phyloP scores from a whole-genome alignment of 2,113 vertebrate species.

The Cyphomyrus plagiostoma region DNA sequence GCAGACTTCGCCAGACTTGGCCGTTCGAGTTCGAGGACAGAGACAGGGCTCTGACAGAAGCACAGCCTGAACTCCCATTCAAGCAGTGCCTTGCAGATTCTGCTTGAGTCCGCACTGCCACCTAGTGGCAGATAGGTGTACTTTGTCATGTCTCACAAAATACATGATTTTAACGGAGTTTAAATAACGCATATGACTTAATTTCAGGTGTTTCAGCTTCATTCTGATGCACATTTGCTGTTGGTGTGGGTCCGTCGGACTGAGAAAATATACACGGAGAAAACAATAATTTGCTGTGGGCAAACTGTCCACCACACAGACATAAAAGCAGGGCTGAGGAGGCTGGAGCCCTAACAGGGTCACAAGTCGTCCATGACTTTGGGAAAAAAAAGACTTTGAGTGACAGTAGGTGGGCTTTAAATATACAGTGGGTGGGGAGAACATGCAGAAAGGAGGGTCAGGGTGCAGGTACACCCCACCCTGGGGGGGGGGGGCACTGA shows the following conservation, averaged over 20 bases:
- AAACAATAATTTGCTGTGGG: slow-evolving; percentile 13
- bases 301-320: slow-evolving; percentile 42
- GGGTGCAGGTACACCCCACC: background rate
- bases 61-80: background rate
- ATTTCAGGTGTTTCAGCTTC: background rate
- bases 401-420: background rate
- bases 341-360: background rate
- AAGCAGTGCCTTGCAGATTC: background rate
- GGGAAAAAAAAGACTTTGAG: background rate
- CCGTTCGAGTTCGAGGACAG: background rate
- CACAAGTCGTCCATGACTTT: background rate
- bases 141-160: background rate
- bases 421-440: background rate
- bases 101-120: slow-evolving; percentile 31
- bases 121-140: slow-evolving; percentile 17
- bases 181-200: background rate
- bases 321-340: background rate
- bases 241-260: slow-evolving; percentile 43
- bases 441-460: background rate
- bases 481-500: background rate
- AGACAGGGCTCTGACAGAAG: background rate
- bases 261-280: slow-evolving; percentile 34
- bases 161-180: background rate
- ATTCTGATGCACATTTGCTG: background rate
- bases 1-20: background rate